These are phyloP conservation scores for Panagrolaimus sp. DNA, from an alignment of 1,140 invertebrate species.

Conservation along the genomic window DNA sequence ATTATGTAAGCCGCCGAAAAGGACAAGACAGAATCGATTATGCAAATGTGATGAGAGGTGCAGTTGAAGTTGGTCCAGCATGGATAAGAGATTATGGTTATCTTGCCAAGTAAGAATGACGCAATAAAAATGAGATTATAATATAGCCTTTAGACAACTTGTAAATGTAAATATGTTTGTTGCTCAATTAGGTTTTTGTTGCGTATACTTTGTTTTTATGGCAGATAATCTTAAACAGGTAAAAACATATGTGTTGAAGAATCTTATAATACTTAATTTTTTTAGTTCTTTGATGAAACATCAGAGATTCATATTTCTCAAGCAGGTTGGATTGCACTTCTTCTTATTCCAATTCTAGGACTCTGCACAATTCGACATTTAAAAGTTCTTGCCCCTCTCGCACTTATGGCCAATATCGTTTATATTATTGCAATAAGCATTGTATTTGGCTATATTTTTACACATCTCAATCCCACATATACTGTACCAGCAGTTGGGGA, in stretches of 20 bases:
- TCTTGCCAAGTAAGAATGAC: conserved; percentile 44
- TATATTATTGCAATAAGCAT: conserved; percentile 44
- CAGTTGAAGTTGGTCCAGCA: conserved; percentile 50
- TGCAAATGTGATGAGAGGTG: conserved; percentile 52
- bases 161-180: conserved; percentile 69
- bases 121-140: not conserved
- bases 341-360: conserved; percentile 40
- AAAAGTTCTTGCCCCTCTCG: conserved; percentile 43
- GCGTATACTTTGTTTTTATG: conserved; percentile 89
- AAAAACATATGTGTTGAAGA: conserved; percentile 8
- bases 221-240: conserved; percentile 67
- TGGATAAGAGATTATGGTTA: conserved; percentile 52
- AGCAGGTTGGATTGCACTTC: conserved; percentile 43
- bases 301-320: conserved; percentile 38
- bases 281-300: conserved; percentile 46
- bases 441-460: conserved; percentile 40
- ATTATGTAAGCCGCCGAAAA: conserved; percentile 50
- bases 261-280: conserved; percentile 9
- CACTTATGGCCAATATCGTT: conserved; percentile 42
- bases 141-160: conserved; percentile 46
- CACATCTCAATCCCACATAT: conserved; percentile 29
- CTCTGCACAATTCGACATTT: conserved; percentile 47
- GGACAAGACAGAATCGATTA: conserved; percentile 56
- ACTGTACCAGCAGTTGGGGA: conserved; percentile 35
- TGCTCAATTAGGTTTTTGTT: conserved; percentile 90